Evolutionary conservation across 2,113 vertebrate genomes (phyloP), one percentile per base, ranked within the genome.

Genomic region (Porphyrio hochstetteri): DNA sequence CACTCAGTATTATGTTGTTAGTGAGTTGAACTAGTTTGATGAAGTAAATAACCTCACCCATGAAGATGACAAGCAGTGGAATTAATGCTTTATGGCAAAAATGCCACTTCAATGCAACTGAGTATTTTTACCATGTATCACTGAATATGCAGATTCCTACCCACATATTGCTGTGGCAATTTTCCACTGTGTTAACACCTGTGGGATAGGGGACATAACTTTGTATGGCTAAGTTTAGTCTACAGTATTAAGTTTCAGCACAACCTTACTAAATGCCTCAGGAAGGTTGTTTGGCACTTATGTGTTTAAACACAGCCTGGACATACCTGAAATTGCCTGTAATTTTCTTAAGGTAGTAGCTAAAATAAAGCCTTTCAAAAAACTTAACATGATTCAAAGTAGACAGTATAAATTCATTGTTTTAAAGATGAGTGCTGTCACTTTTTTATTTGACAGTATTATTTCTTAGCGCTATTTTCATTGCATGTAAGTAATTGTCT

Each of bases 401-500:
- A 72, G 77, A 77, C 70, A 28, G 70, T 90, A 33, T 52, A 95
- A 93, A 91, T 81, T 88, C 67, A 59, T 92, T 86, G 88, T 93
- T 75, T 74, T 82, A 88, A 90, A 96, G 90, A 89, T 68, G 78
- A 81, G 85, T 57, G 90, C 31, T 64, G 71, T 71, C 53, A 69
- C 44, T 86, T 59, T 85, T 95, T 93, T 79, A 82, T 93, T 84
- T 95, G 77, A 55, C 82, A 88, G 46, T 38, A 75, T 94, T 56
- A 78, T 97, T 94, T 93, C 79, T 94, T 85, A 48, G 89, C 65
- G 35, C 63, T 86, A 21, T 86, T 95, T 93, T 95, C 86, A 92
- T 93, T 94, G 64, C 83, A 33, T 82, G 59, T 96, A 93, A 96
- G 92, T 97, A 96, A 94, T 93, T 90, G 86, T 76, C 52, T 48